These are phyloP conservation scores for Cataglyphis livida DNA, from an alignment of 2,888 invertebrate genomes.

Conservation along the genomic window DNA sequence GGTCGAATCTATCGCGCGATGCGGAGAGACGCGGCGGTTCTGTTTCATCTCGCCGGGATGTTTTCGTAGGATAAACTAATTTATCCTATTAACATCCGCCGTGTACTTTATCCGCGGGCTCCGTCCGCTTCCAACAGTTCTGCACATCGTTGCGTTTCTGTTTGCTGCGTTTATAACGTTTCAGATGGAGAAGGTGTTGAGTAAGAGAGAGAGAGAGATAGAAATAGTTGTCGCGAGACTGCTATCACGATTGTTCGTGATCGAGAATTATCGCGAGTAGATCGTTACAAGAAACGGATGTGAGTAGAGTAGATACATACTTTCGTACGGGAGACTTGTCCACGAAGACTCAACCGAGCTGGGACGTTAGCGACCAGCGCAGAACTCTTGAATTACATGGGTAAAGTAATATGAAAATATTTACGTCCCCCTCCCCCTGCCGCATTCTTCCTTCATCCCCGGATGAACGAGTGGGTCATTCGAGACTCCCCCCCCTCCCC, in stretches of 20 bases:
- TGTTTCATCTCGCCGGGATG: constrained; percentile 67
- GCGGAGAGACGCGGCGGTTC: constrained; percentile 41
- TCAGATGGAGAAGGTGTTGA: constrained; percentile 57
- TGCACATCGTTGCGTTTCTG: constrained; percentile 33
- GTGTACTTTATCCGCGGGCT: constrained; percentile 52
- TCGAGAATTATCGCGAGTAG: not conserved
- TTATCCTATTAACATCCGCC: constrained; percentile 73
- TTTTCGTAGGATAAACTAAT: constrained; percentile 71
- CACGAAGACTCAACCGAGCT: not conserved
- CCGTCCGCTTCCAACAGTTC: constrained; percentile 55
- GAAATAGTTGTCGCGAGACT: not conserved
- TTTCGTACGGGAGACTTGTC: not conserved
- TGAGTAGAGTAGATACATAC: not conserved
- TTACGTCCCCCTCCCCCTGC: constrained; percentile 71
- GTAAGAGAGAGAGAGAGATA: constrained; percentile 32
- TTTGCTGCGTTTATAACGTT: constrained; percentile 49
- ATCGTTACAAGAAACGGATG: constrained; percentile 2
- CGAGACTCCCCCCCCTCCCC: constrained; percentile 73
- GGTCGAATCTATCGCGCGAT: constrained; percentile 42
- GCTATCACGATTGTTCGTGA: not conserved
- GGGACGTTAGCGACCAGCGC: constrained; percentile 57
- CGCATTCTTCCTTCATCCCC: constrained; percentile 54
- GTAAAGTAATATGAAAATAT: constrained; percentile 85
- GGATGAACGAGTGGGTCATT: constrained; percentile 82
- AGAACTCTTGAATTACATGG: constrained; percentile 82